Evolutionary conservation across 2,797 vertebrate species (phyloP).

Genomic region (Monodelphis domestica): DNA sequence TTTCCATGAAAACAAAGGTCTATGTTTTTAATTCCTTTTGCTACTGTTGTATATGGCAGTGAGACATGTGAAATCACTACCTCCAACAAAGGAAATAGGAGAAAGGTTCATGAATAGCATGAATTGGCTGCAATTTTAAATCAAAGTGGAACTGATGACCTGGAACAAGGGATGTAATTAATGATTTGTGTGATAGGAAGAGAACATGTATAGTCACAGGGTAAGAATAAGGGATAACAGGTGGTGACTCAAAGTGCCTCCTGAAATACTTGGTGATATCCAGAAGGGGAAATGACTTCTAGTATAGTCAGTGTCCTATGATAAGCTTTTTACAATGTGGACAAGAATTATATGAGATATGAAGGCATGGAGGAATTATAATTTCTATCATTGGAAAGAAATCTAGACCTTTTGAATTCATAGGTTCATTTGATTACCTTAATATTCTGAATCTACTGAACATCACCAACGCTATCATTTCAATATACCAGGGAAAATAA

Average conservation of each 20-base stretch:
- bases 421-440: not conserved
- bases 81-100: not conserved
- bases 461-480: not conserved
- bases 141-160: not conserved
- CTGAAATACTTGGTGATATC: not conserved
- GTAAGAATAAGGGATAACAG: not conserved
- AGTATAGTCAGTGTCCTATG: not conserved
- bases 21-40: not conserved
- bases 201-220: not conserved
- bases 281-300: not conserved
- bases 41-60: not conserved
- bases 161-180: not conserved
- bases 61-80: not conserved
- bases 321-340: not conserved
- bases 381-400: not conserved
- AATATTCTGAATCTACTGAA: not conserved
- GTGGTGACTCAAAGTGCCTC: not conserved
- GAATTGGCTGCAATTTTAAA: not conserved
- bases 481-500: not conserved
- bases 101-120: not conserved
- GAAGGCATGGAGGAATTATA: not conserved
- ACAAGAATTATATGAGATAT: not conserved
- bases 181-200: not conserved
- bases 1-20: not conserved
- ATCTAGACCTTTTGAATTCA: not conserved